phyloP scores from a whole-genome alignment of 2,797 vertebrate species.

The Sebastes vulpes region DNA sequence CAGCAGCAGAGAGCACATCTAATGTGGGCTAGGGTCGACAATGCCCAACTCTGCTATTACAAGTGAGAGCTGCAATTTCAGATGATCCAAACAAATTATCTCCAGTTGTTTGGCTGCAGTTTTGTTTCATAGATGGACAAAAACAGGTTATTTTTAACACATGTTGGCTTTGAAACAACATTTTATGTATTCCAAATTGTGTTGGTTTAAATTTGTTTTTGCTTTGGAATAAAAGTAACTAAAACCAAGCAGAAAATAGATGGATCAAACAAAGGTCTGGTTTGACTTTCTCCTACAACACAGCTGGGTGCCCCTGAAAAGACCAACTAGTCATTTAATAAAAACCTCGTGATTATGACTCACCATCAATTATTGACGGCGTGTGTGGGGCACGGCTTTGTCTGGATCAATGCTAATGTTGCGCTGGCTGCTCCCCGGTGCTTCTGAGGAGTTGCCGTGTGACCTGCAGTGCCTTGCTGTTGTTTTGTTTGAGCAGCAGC shows the following conservation, averaged over 20 bases:
- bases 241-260: conserved; percentile 14
- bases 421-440: conserved; percentile 42
- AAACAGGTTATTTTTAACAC: not conserved
- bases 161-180: not conserved
- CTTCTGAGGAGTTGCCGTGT: conserved; percentile 64
- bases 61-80: not conserved
- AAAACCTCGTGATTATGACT: conserved; percentile 73
- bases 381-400: conserved; percentile 59
- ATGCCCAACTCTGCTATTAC: not conserved
- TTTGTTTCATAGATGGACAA: not conserved
- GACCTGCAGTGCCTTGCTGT: conserved; percentile 68
- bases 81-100: conserved; percentile 15
- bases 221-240: not conserved
- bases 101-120: not conserved
- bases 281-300: conserved; percentile 66
- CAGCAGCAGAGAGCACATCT: conserved; percentile 37
- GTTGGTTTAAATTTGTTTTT: not conserved
- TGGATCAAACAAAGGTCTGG: conserved; percentile 22
- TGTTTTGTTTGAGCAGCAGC: conserved; percentile 81
- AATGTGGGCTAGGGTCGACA: conserved; percentile 8
- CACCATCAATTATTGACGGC: conserved; percentile 81
- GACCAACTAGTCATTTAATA: conserved; percentile 63
- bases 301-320: conserved; percentile 67
- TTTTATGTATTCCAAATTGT: not conserved
- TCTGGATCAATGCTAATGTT: conserved; percentile 77